A percentile compares a stretch with the other conserved stretches of the same genome.
phyloP scores from a whole-genome alignment of 2,797 vertebrate genomes.

The Betta splendens region DNA sequence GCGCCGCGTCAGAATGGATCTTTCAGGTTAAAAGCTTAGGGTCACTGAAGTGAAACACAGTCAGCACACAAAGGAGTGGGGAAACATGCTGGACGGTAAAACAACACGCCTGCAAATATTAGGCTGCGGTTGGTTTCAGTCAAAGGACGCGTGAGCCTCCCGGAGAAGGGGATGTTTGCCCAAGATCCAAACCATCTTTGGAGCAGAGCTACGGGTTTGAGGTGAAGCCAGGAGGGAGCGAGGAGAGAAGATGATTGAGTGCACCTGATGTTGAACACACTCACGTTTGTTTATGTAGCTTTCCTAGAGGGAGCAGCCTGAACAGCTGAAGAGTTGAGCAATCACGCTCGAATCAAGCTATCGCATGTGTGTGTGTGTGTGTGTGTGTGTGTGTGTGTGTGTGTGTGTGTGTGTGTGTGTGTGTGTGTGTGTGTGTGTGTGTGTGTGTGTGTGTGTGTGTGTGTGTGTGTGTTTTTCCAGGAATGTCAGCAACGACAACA shows the following conservation, averaged over 20 bases:
- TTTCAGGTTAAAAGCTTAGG: constrained; percentile 1
- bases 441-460: constrained; percentile 4
- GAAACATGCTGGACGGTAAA: constrained; percentile 44
- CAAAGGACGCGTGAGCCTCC: constrained; percentile 42
- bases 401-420: constrained; percentile 9
- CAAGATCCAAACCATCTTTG: constrained; percentile 44
- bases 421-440: constrained; percentile 2
- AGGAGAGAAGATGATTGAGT: constrained; percentile 30
- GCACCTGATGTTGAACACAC: constrained; percentile 57
- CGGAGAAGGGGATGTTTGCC: constrained; percentile 52
- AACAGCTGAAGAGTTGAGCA: constrained; percentile 13
- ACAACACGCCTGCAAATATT: constrained; percentile 50
- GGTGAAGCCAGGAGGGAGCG: constrained; percentile 34
- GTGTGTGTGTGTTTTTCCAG: constrained; percentile 16
- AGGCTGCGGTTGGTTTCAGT: constrained; percentile 43
- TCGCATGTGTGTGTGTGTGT: no score
- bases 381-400: constrained; percentile 6
- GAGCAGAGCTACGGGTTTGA: constrained; percentile 35
- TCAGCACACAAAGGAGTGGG: constrained; percentile 5
- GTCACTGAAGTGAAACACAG: constrained; percentile 22
- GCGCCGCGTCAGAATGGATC: background rate
- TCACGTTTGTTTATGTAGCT: constrained; percentile 39
- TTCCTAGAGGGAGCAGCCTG: constrained; percentile 44
- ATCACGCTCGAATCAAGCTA: background rate
- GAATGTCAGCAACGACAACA: no score